Percentiles rank a stretch among this genome's conserved stretches.
Evolutionary conservation across 2,797 vertebrate genomes (phyloP).

Genomic region (Coccyzus lansbergi): DNA sequence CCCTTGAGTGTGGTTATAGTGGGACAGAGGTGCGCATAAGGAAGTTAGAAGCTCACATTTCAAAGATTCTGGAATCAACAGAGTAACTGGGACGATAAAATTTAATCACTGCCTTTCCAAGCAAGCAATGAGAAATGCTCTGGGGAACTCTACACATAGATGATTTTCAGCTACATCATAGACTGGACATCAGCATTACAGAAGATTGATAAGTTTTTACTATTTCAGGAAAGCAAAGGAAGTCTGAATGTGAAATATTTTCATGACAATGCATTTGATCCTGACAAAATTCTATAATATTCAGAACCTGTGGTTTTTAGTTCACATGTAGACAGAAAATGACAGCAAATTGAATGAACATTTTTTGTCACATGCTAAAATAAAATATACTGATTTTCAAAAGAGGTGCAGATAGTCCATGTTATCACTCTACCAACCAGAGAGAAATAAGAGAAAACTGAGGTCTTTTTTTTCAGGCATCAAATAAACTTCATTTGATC

Average conservation of each 20-base stretch:
- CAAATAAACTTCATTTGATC: not conserved
- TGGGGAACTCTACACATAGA: not conserved
- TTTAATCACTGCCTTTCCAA: constrained; percentile 21
- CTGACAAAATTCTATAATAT: not conserved
- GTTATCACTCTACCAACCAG: not conserved
- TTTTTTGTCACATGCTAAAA: not conserved
- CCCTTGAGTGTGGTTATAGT: not conserved
- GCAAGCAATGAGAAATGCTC: constrained; percentile 16
- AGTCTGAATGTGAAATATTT: not conserved
- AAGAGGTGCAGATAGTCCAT: not conserved
- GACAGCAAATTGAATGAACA: not conserved
- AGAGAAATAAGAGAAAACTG: not conserved
- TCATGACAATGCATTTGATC: not conserved
- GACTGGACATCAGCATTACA: not conserved
- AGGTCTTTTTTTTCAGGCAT: not conserved
- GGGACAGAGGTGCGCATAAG: not conserved
- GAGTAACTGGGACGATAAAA: not conserved
- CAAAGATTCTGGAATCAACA: constrained; percentile 15
- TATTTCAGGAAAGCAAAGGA: not conserved
- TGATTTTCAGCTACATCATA: constrained; percentile 8
- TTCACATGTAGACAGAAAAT: not conserved
- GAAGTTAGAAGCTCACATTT: constrained; percentile 1
- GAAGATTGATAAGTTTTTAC: not conserved
- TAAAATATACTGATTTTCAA: not conserved
- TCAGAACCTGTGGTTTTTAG: not conserved